phyloP scores from a whole-genome alignment of 2,888 invertebrate genomes.

The Xanthia icteritia region DNA sequence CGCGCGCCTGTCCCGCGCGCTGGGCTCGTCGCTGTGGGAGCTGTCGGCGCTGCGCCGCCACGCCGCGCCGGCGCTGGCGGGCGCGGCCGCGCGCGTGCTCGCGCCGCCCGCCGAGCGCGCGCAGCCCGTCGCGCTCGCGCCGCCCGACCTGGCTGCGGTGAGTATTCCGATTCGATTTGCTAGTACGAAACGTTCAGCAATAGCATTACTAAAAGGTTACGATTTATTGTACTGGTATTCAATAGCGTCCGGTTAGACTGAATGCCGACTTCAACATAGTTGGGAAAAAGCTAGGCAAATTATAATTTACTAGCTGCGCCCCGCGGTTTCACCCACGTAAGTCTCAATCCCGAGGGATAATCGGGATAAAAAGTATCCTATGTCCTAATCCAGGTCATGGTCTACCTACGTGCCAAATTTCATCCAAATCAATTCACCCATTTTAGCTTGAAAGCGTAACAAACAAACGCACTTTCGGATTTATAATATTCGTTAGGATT shows the following conservation, averaged over 20 bases:
- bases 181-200: neutral
- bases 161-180: neutral
- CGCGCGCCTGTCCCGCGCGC: constrained; percentile 94
- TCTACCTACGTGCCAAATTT: too few species aligned
- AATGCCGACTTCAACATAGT: neutral
- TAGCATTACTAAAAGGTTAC: too few species aligned
- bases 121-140: constrained; percentile 60
- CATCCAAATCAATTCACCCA: too few species aligned
- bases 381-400: too few species aligned
- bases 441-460: too few species aligned
- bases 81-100: constrained; percentile 90
- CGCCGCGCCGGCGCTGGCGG: constrained; percentile 91
- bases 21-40: constrained; percentile 98
- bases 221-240: neutral
- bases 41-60: constrained; percentile 92
- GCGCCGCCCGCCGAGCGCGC: constrained; percentile 63
- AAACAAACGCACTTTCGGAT: too few species aligned
- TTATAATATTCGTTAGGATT: neutral
- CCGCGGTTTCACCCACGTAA: too few species aligned
- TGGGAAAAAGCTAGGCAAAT: neutral
- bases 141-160: constrained; percentile 50
- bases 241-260: neutral
- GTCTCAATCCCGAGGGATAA: too few species aligned
- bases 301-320: neutral
- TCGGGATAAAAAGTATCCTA: too few species aligned